Evolutionary conservation across 2,113 vertebrate genomes (phyloP), one percentile per base, ranked within the genome.

Genomic region (Pachycephala philippinensis): DNA sequence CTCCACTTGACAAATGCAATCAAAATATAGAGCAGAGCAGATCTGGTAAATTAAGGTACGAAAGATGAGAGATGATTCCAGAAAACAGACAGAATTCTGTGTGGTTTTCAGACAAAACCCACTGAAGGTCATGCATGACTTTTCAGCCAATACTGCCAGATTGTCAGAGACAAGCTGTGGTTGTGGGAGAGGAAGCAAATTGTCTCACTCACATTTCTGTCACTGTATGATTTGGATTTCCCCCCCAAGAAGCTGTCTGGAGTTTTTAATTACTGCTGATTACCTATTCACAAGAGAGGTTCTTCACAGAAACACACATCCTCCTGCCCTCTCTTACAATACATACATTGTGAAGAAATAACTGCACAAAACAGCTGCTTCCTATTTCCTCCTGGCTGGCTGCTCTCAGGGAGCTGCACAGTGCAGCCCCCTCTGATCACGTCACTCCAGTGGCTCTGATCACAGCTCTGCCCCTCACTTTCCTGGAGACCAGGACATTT

Each of bases 1-100:
- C 71, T 91, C 27, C 44, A n/a, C 64, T 90, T 88, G 68, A 85
- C 60, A 90, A 77, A 90, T 21, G 28, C 82, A 95, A 77, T 95
- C 82, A 74, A 92, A 74, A 70, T 28, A 37, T 15, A 78, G 27
- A 77, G 71, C 30, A 80, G 53, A 91, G 53, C 53, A 90, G 68
- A 84, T 59, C 35, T 70, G 44, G 35, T 44, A 78, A 90, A 92
- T 94, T 60, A 83, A 74, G 82, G 71, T 74, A 90, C 66, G 93
- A 77, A 88, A 69, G 57, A 68, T 30, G n/a, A 60, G 52, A 61
- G 31, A 0, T 80, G 61, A 65, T 80, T 83, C 81, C 70, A 83
- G 82, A 86, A 94, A 91, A 59, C 42, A 91, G 39, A 1, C 54
- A 66, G 57, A 68, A 59, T 83, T 91, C 65, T 74, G 8, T 61